Evolutionary conservation across 2,797 vertebrate species (phyloP).

Genomic region (Danio albolineatus): DNA sequence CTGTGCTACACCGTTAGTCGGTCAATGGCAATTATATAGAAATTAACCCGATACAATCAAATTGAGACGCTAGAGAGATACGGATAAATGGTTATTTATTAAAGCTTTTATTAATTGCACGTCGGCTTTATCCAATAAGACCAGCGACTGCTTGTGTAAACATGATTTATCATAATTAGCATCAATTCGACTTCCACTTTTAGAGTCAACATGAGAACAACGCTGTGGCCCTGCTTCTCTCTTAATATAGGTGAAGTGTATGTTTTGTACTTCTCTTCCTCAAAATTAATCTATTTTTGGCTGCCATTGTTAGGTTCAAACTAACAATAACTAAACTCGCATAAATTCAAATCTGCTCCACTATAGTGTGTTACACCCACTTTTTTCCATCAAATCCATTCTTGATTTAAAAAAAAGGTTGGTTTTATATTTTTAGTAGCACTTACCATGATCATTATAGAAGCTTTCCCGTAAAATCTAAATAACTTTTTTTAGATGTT

Average conservation of each 20-base stretch:
- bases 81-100: slow-evolving; percentile 13
- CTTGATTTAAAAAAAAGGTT: too few relatives aligned
- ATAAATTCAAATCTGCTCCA: background rate
- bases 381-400: background rate
- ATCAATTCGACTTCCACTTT: background rate
- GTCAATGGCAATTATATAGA: background rate
- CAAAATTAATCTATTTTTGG: background rate
- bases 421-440: too few relatives aligned
- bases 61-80: background rate
- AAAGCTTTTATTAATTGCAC: background rate
- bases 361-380: background rate
- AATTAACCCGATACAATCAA: background rate
- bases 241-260: background rate
- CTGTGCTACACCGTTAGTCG: background rate
- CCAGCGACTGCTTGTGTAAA: background rate
- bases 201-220: background rate
- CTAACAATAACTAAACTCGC: background rate
- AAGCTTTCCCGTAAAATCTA: too few relatives aligned
- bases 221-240: background rate
- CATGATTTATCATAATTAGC: slow-evolving; percentile 5
- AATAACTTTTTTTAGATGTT: too few relatives aligned
- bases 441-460: too few relatives aligned
- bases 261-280: background rate
- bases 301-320: background rate
- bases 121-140: background rate